Conservation (phyloP, 2,113 vertebrate genomes). For the Aythya baeri region DNA sequence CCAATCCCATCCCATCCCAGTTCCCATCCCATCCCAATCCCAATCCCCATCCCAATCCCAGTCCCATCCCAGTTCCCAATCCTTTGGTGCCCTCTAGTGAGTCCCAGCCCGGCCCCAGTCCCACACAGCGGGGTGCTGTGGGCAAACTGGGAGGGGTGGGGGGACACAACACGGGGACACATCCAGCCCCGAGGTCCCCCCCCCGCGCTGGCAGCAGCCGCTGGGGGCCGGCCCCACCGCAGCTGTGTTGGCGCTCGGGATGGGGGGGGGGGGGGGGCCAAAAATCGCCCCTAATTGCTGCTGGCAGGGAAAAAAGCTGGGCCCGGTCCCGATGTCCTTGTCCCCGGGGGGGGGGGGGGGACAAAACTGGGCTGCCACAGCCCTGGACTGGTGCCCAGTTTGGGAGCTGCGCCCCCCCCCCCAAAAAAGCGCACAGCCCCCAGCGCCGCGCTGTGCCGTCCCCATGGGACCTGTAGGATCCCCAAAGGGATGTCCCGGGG, state of each 20-base stretch:
- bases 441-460: not conserved
- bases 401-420: not conserved
- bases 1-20: too few species aligned
- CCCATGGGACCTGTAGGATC: rapidly evolving
- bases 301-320: slow-evolving; percentile 1
- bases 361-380: not conserved
- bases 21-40: too few species aligned
- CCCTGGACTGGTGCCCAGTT: not conserved
- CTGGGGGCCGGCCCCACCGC: not conserved
- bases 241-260: not conserved
- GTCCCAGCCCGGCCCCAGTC: not conserved
- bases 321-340: not conserved
- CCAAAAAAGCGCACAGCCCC: too few species aligned
- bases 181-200: not conserved
- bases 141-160: not conserved
- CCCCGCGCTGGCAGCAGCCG: not conserved
- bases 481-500: too few species aligned
- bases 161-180: not conserved
- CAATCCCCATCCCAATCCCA: too few species aligned
- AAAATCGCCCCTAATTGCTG: not conserved
- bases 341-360: not conserved
- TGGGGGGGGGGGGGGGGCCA: not conserved
- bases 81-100: slow-evolving; percentile 58
- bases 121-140: not conserved
- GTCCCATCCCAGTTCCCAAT: not conserved